These are phyloP conservation scores for Volucella inflata DNA, from an alignment of 2,888 invertebrate genomes.

Conservation along the genomic window DNA sequence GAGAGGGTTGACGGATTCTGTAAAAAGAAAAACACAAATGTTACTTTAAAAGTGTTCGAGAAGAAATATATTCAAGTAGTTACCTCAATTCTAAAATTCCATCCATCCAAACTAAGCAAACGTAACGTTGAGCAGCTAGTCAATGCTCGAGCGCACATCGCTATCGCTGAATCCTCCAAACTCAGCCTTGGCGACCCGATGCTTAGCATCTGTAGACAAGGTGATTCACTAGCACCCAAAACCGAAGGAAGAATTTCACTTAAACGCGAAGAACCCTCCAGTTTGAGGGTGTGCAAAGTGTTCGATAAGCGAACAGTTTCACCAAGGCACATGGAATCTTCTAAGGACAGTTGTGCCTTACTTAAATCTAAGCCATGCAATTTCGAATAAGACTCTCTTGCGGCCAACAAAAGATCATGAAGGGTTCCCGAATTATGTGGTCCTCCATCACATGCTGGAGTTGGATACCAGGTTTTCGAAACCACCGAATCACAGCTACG, in stretches of 20 bases:
- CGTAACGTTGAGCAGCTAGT: slow-evolving; percentile 84
- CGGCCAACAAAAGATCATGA: slow-evolving; percentile 81
- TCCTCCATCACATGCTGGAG: slow-evolving; percentile 85
- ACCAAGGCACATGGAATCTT: slow-evolving; percentile 85
- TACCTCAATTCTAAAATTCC: slow-evolving; percentile 86
- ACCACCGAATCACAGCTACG: slow-evolving; percentile 85
- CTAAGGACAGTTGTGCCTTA: slow-evolving; percentile 85
- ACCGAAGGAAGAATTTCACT: slow-evolving; percentile 85
- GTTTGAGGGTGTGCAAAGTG: slow-evolving; percentile 85
- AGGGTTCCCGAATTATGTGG: slow-evolving; percentile 80
- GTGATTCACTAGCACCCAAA: slow-evolving; percentile 85
- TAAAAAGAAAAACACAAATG: not conserved
- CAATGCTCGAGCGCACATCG: slow-evolving; percentile 79
- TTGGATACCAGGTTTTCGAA: slow-evolving; percentile 84
- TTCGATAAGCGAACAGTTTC: slow-evolving; percentile 85
- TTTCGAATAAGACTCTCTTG: slow-evolving; percentile 84
- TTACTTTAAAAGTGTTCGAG: not conserved
- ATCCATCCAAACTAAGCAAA: slow-evolving; percentile 85
- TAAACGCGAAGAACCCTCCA: slow-evolving; percentile 85
- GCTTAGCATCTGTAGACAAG: slow-evolving; percentile 85
- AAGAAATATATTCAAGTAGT: slow-evolving; percentile 57
- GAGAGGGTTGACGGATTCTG: slow-evolving; percentile 82
- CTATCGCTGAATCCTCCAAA: slow-evolving; percentile 84
- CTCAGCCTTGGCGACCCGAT: slow-evolving; percentile 85
- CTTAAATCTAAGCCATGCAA: slow-evolving; percentile 85